Percentiles rank a stretch among this genome's conserved stretches.
Evolutionary conservation across 2,113 vertebrate species (phyloP).

Genomic region (Oryzias melastigma): DNA sequence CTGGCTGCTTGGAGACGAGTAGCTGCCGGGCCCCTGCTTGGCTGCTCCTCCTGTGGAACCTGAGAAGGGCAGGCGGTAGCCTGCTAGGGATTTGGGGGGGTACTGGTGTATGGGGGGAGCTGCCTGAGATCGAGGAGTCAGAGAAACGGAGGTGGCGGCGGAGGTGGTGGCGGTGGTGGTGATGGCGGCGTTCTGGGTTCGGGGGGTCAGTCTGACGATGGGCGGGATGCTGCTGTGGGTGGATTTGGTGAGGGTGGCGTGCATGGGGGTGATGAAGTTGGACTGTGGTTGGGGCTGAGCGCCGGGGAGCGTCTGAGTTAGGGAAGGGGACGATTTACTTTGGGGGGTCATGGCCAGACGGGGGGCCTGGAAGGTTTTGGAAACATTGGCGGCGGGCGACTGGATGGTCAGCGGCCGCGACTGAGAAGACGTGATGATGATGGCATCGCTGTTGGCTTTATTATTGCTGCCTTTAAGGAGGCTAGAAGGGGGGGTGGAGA

Average conservation of each 20-base stretch:
- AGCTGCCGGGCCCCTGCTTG: conserved; percentile 60
- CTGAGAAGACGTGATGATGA: conserved; percentile 51
- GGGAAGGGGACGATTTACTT: conserved; percentile 43
- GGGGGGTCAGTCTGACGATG: conserved; percentile 77
- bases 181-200: conserved; percentile 43
- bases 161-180: conserved; percentile 28
- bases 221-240: conserved; percentile 74
- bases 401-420: conserved; percentile 66
- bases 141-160: conserved; percentile 45
- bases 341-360: conserved; percentile 37
- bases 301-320: conserved; percentile 24
- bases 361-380: conserved; percentile 56
- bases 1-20: conserved; percentile 56
- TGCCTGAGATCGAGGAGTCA: conserved; percentile 64
- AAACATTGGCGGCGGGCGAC: conserved; percentile 69
- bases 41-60: conserved; percentile 53
- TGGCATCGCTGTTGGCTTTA: conserved; percentile 39
- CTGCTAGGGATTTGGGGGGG: conserved; percentile 58
- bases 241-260: conserved; percentile 80
- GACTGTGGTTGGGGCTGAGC: conserved; percentile 67
- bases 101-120: conserved; percentile 68
- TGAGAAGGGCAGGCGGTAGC: conserved; percentile 67
- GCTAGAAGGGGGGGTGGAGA: conserved; percentile 27
- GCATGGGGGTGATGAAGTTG: conserved; percentile 82
- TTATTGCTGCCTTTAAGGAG: conserved; percentile 72